phyloP scores from a whole-genome alignment of 1,140 invertebrate species.

The Olivierus martensii region DNA sequence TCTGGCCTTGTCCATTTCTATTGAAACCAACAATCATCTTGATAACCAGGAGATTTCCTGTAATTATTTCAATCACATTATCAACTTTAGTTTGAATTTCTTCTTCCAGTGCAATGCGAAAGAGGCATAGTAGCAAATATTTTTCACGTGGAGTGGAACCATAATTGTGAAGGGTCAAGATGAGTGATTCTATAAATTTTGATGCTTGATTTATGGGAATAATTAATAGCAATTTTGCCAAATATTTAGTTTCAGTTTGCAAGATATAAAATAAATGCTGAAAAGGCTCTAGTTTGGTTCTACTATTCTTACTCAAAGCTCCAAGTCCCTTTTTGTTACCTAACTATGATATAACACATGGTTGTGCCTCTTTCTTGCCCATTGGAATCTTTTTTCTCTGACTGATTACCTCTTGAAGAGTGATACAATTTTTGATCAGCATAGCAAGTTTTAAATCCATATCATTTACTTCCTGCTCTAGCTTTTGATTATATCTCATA shows the following conservation, averaged over 20 bases:
- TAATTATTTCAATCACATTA: slow-evolving; percentile 58
- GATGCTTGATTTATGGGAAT: slow-evolving; percentile 55
- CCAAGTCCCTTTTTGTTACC: slow-evolving; percentile 50
- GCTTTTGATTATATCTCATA: slow-evolving; percentile 57
- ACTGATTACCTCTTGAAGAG: slow-evolving; percentile 51
- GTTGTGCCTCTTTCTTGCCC: too few species aligned
- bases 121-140: slow-evolving; percentile 57
- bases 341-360: slow-evolving; percentile 22
- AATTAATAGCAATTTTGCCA: slow-evolving; percentile 60
- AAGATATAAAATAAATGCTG: slow-evolving; percentile 67
- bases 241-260: slow-evolving; percentile 59
- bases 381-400: slow-evolving; percentile 41
- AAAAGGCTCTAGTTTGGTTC: slow-evolving; percentile 53
- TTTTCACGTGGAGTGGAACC: slow-evolving; percentile 63
- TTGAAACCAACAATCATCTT: slow-evolving; percentile 65
- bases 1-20: slow-evolving; percentile 50
- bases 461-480: slow-evolving; percentile 55
- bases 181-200: slow-evolving; percentile 60
- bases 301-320: slow-evolving; percentile 54
- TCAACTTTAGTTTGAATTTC: slow-evolving; percentile 60
- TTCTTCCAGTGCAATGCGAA: slow-evolving; percentile 54
- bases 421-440: slow-evolving; percentile 64
- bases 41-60: slow-evolving; percentile 55
- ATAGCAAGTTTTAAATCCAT: slow-evolving; percentile 74
- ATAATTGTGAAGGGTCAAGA: slow-evolving; percentile 63